Percentiles rank a stretch among this genome's conserved stretches.
Evolutionary conservation across 2,888 invertebrate species (phyloP).

Genomic region (Lissocephala sabroskyi): DNA sequence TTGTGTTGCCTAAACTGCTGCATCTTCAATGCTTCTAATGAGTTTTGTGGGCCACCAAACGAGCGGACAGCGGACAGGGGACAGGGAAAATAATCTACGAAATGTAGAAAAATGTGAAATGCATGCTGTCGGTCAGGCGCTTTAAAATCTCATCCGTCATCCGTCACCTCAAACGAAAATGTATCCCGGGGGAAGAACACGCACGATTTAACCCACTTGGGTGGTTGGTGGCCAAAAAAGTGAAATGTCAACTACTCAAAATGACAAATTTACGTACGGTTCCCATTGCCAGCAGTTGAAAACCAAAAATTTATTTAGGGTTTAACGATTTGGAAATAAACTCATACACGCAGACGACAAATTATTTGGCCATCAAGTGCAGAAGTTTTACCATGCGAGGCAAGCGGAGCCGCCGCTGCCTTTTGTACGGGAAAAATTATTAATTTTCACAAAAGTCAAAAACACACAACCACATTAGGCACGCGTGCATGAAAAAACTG

Average conservation of each 20-base stretch:
- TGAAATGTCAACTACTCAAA: slow-evolving; percentile 60
- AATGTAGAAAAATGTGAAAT: too few species aligned
- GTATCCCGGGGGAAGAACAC: slow-evolving; percentile 6
- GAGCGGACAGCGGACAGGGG: background rate
- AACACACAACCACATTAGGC: slow-evolving; percentile 11
- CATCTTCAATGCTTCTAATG: slow-evolving; percentile 2
- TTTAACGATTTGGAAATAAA: slow-evolving; percentile 62
- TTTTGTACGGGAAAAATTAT: slow-evolving; percentile 56
- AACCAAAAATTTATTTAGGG: slow-evolving; percentile 45
- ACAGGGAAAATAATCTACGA: too few species aligned
- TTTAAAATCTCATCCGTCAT: background rate
- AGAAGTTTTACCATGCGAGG: slow-evolving; percentile 33
- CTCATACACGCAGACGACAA: slow-evolving; percentile 51
- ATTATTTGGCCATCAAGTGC: slow-evolving; percentile 63
- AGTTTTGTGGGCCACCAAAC: slow-evolving; percentile 5
- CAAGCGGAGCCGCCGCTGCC: background rate
- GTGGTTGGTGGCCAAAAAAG: slow-evolving; percentile 24
- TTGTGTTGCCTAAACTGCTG: background rate
- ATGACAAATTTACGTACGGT: slow-evolving; percentile 50
- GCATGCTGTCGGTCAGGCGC: too few species aligned
- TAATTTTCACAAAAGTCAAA: slow-evolving; percentile 57
- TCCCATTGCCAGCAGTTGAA: slow-evolving; percentile 2
- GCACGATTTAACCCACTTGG: slow-evolving; percentile 17
- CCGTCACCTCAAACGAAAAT: slow-evolving; percentile 11
- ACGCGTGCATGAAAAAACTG: slow-evolving; percentile 14